phyloP scores from a whole-genome alignment of 53 echinoderm and acorn worm species.

The Echinometra lucunter region DNA sequence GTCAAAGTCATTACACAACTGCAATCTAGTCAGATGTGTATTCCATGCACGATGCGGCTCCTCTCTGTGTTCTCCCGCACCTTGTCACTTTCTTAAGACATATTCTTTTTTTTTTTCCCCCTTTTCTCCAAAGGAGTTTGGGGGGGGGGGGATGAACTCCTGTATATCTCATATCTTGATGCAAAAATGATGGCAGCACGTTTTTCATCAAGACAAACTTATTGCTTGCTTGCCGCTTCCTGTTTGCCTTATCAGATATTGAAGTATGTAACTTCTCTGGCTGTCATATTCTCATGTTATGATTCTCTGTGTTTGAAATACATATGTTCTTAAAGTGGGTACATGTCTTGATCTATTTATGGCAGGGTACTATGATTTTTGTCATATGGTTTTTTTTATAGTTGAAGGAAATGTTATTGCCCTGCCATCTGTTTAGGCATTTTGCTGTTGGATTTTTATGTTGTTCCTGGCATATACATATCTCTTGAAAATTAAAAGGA shows the following conservation, averaged over 20 bases:
- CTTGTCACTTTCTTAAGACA: background rate
- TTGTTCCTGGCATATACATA: background rate
- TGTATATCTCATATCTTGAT: background rate
- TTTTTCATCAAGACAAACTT: background rate
- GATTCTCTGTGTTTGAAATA: background rate
- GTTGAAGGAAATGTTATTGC: background rate
- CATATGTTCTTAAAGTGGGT: background rate
- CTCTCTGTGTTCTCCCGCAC: background rate
- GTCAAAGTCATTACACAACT: slow-evolving; percentile 25
- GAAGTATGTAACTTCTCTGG: background rate
- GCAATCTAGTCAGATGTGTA: slow-evolving; percentile 38
- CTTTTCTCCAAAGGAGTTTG: background rate
- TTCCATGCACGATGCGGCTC: slow-evolving; percentile 13
- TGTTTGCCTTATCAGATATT: slow-evolving; percentile 4
- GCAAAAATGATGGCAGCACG: slow-evolving; percentile 4
- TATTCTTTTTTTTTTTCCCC: background rate
- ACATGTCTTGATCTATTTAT: background rate
- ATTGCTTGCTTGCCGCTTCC: background rate
- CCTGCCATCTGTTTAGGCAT: background rate
- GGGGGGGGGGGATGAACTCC: background rate
- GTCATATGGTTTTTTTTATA: background rate
- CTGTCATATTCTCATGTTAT: too few relatives aligned
- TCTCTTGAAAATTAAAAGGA: background rate
- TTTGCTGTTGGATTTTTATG: background rate
- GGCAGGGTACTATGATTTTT: background rate